phyloP scores from a whole-genome alignment of 2,888 invertebrate genomes.

The Horisme vitalbata region DNA sequence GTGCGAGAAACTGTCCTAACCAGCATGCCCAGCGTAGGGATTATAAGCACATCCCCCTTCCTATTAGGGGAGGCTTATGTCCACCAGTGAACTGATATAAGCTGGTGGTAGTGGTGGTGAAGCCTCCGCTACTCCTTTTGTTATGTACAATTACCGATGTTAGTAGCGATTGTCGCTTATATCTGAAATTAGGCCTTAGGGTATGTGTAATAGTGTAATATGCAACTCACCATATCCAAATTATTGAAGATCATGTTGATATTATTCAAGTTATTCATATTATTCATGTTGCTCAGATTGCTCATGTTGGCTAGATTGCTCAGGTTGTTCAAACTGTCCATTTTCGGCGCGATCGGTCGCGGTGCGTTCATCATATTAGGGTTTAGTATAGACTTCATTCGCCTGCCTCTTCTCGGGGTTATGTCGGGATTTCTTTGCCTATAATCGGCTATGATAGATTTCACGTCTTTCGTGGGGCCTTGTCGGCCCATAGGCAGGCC shows the following conservation, averaged over 20 bases:
- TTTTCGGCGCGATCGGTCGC: conserved; percentile 70
- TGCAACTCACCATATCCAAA: conserved; percentile 73
- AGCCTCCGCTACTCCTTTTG: too few relatives aligned
- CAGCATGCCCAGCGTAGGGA: too few relatives aligned
- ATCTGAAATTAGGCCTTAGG: too few relatives aligned
- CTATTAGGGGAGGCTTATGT: too few relatives aligned
- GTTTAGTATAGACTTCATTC: conserved; percentile 82
- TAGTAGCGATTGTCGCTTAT: too few relatives aligned
- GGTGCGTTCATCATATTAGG: conserved; percentile 73
- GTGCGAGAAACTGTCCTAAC: too few relatives aligned
- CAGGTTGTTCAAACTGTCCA: conserved; percentile 54
- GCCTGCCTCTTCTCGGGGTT: conserved; percentile 86
- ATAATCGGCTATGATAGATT: conserved; percentile 91
- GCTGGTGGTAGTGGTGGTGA: too few relatives aligned
- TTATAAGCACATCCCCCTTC: too few relatives aligned
- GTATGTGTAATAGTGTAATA: background rate
- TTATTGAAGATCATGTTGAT: conserved; percentile 75
- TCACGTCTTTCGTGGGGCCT: conserved; percentile 91
- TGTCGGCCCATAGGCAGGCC: conserved; percentile 85
- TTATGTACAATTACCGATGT: too few relatives aligned
- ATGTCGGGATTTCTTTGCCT: conserved; percentile 89
- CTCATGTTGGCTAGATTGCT: conserved; percentile 34
- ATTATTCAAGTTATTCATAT: conserved; percentile 45
- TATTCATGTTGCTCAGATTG: conserved; percentile 29
- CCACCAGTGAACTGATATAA: too few relatives aligned